phyloP scores from a whole-genome alignment of 2,113 vertebrate species.

The Psilopogon haemacephalus region DNA sequence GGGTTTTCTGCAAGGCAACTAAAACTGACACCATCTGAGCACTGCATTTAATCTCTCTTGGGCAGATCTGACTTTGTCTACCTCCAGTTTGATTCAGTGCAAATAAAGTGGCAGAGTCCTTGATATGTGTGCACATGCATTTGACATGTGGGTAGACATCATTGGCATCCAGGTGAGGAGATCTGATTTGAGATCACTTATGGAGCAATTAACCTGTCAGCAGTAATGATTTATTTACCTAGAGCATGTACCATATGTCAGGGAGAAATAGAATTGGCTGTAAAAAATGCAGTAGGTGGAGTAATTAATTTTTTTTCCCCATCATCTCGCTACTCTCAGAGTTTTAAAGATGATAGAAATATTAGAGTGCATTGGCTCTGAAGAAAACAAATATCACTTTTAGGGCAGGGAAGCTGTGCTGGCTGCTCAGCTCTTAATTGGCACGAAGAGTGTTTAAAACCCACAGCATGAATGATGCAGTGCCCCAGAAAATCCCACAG shows the following conservation, averaged over 20 bases:
- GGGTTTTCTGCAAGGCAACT: neutral
- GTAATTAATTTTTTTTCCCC: slow-evolving; percentile 1
- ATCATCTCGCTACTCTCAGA: neutral
- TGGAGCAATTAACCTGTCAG: slow-evolving; percentile 58
- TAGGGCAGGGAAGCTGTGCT: slow-evolving; percentile 74
- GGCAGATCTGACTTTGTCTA: slow-evolving; percentile 23
- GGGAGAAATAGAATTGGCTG: neutral
- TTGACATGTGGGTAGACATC: slow-evolving; percentile 31
- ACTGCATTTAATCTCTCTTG: slow-evolving; percentile 35
- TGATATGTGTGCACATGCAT: neutral
- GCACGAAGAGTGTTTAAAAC: slow-evolving; percentile 58
- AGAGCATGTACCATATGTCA: neutral
- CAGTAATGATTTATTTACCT: slow-evolving; percentile 34
- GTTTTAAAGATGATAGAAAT: neutral
- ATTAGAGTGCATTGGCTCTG: neutral
- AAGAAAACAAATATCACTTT: slow-evolving; percentile 38
- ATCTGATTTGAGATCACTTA: slow-evolving; percentile 52
- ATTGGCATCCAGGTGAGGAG: slow-evolving; percentile 1
- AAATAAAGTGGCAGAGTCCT: slow-evolving; percentile 32
- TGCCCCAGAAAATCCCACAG: slow-evolving; percentile 70
- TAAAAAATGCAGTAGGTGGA: neutral
- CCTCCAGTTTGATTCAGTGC: slow-evolving; percentile 40
- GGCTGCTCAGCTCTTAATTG: slow-evolving; percentile 70
- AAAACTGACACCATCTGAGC: neutral
- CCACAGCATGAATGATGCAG: slow-evolving; percentile 20